Evolutionary conservation across 2,113 vertebrate genomes (phyloP).

Genomic region (Perca fluviatilis): DNA sequence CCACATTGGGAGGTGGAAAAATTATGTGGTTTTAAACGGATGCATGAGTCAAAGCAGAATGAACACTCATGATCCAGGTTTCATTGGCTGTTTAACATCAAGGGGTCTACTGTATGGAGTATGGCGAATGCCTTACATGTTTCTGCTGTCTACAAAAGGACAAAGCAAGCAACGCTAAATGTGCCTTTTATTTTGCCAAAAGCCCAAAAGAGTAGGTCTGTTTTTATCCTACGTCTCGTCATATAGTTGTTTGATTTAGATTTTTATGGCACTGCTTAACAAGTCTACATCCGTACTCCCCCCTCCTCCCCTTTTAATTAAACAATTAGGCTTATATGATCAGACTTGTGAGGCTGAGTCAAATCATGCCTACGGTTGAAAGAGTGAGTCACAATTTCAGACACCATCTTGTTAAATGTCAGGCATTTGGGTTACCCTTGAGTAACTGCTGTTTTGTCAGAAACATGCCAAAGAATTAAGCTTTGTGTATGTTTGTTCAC

Average conservation of each 20-base stretch:
- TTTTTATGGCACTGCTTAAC: slow-evolving; percentile 23
- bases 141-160: slow-evolving; percentile 11
- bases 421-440: slow-evolving; percentile 23
- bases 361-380: slow-evolving; percentile 45
- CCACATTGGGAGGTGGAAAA: slow-evolving; percentile 33
- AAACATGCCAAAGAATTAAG: slow-evolving; percentile 25
- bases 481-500: slow-evolving; percentile 19
- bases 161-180: slow-evolving; percentile 1
- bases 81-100: slow-evolving; percentile 41
- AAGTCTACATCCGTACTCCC: not conserved
- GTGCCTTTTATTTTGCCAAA: not conserved
- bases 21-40: slow-evolving; percentile 38
- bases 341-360: slow-evolving; percentile 52
- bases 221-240: slow-evolving; percentile 3
- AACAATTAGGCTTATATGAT: slow-evolving; percentile 52
- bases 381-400: slow-evolving; percentile 56
- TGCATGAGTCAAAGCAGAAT: slow-evolving; percentile 48
- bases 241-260: not conserved
- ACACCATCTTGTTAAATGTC: slow-evolving; percentile 60
- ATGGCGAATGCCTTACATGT: not conserved
- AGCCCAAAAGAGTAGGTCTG: not conserved
- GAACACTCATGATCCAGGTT: slow-evolving; percentile 45
- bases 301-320: not conserved
- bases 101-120: slow-evolving; percentile 1
- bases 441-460: slow-evolving; percentile 2